Percentiles rank a stretch among this genome's conserved stretches.
These are phyloP conservation scores for Chelmon rostratus DNA, from an alignment of 2,797 vertebrate species.

Conservation along the genomic window DNA sequence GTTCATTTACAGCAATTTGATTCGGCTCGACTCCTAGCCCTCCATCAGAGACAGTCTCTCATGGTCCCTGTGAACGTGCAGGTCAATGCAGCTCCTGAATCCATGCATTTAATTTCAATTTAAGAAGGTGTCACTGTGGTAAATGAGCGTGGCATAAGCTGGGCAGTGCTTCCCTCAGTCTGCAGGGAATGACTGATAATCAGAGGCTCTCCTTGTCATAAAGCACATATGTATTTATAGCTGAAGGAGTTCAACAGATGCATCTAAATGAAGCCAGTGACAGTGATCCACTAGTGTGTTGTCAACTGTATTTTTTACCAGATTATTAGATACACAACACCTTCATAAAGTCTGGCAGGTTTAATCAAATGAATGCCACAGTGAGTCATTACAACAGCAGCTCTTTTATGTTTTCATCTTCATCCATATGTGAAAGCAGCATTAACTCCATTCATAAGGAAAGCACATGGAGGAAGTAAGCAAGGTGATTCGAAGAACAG, in stretches of 20 bases:
- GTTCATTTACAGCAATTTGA: slow-evolving; percentile 43
- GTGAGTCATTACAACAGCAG: slow-evolving; percentile 10
- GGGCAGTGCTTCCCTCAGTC: slow-evolving; percentile 29
- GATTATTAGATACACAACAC: slow-evolving; percentile 18
- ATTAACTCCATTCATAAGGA: slow-evolving; percentile 15
- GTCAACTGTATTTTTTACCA: slow-evolving; percentile 19
- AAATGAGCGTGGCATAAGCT: slow-evolving; percentile 48
- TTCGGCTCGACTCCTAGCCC: slow-evolving; percentile 28
- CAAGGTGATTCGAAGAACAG: slow-evolving; percentile 18
- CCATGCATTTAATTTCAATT: slow-evolving; percentile 61
- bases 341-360: slow-evolving; percentile 23
- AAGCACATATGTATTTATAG: slow-evolving; percentile 30
- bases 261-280: slow-evolving; percentile 15
- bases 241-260: slow-evolving; percentile 11
- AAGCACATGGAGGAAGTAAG: slow-evolving; percentile 2
- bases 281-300: background rate
- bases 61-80: slow-evolving; percentile 15
- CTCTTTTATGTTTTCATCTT: slow-evolving; percentile 32
- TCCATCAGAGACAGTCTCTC: slow-evolving; percentile 31
- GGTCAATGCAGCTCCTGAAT: slow-evolving; percentile 50
- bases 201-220: slow-evolving; percentile 21
- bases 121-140: slow-evolving; percentile 66
- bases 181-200: slow-evolving; percentile 44
- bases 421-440: slow-evolving; percentile 4
- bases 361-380: slow-evolving; percentile 38